These are phyloP conservation scores for Formica aserva DNA, from an alignment of 2,888 invertebrate species.

Conservation along the genomic window DNA sequence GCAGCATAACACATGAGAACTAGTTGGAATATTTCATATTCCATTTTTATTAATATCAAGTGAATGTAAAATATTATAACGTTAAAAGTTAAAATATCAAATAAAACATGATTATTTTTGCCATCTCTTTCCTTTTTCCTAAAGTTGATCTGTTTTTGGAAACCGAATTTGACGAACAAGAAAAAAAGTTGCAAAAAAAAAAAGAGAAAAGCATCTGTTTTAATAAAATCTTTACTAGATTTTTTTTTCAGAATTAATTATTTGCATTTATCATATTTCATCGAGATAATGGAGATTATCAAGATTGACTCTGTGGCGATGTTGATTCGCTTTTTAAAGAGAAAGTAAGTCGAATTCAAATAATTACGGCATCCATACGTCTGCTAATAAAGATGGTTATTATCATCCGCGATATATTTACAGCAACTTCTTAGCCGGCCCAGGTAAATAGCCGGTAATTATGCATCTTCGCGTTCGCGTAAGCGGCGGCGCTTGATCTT, in stretches of 20 bases:
- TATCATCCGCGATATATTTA: slow-evolving; percentile 60
- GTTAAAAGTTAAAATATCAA: background rate
- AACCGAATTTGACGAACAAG: background rate
- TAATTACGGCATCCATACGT: slow-evolving; percentile 49
- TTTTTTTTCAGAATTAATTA: background rate
- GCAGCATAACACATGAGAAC: background rate
- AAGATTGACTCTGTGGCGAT: background rate
- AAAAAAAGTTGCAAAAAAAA: background rate
- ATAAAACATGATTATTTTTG: background rate
- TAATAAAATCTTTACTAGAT: background rate
- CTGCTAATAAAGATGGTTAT: slow-evolving; percentile 62
- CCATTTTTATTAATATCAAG: background rate
- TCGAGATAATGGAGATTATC: background rate
- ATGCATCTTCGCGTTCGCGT: slow-evolving; percentile 24
- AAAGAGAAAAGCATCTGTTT: background rate
- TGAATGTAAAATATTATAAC: background rate
- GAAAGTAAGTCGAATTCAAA: slow-evolving; percentile 54
- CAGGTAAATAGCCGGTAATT: slow-evolving; percentile 43
- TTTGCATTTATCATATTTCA: background rate
- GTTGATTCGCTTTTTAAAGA: background rate
- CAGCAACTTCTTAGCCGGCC: slow-evolving; percentile 54
- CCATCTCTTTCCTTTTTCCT: background rate
- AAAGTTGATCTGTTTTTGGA: background rate
- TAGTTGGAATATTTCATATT: background rate
- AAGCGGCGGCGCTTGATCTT: slow-evolving; percentile 38